Base-by-base conservation (phyloP, 2,113 vertebrate genomes). In the Solea senegalensis region DNA sequence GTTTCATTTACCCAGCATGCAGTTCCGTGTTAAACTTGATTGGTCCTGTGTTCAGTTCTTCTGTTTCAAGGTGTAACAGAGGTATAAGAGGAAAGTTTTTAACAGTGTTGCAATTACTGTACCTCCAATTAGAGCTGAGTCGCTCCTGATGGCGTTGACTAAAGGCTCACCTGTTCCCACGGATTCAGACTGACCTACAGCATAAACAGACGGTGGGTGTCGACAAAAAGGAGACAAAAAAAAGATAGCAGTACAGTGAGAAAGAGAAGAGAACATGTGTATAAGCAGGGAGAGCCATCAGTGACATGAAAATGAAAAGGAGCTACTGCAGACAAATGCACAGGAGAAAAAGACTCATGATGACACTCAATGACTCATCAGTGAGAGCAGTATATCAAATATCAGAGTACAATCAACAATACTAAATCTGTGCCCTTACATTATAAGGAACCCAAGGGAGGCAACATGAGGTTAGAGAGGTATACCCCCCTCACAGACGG, bases 101-200 rank as follows among this genome's bases (percentile, higher is more conserved):
- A 34, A 34, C 34, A 34, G 34, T 34, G 34, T 34, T 6, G 34
- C 34, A 34, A 34, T 34, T 6, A 34, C 34, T 6, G 5, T 34
- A 98, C 97, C 97, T 96, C 96, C 96, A 81, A 98, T 96, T 61
- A 98, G 86, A 82, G 95, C 96, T 64, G 96, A 96, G 86, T 97
- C 95, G 73, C 88, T 95, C 91, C 78, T 93, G 89, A 95, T 93
- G 75, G 92, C 90, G 85, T 96, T 95, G 69, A 94, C 88, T 84
- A 96, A 82, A 26, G 95, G 95, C 21, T 96, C 90, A 90, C 94
- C 93, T 55, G 94, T 89, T 84, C 94, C 94, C 91, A 91, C 88
- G 57, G 95, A 90, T 93, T 95, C 94, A 80, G 95, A 95, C 82
- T 96, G 95, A 92, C 97, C 97, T 98, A 92, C 49, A 92, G 81